Conservation (phyloP, 2,888 invertebrate species). For the Endomychus coccineus region DNA sequence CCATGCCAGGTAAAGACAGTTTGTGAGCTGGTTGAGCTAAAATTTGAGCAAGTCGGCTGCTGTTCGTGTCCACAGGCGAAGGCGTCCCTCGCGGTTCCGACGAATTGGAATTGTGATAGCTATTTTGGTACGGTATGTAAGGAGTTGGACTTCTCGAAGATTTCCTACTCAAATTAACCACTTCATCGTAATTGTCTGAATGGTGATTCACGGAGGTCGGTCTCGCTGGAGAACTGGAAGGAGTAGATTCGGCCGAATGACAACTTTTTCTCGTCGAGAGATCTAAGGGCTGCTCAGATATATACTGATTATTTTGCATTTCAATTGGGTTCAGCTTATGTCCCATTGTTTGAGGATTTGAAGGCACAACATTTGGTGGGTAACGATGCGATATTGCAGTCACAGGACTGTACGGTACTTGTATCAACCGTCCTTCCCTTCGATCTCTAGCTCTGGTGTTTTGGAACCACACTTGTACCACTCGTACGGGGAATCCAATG, state of each 20-base stretch:
- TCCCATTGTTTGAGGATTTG: conserved; percentile 6
- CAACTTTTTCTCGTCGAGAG: conserved; percentile 74
- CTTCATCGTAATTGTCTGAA: conserved; percentile 61
- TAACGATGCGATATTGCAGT: conserved; percentile 19
- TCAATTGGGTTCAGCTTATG: not conserved
- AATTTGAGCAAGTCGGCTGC: conserved; percentile 45
- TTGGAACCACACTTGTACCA: conserved; percentile 95
- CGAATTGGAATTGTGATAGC: conserved; percentile 56
- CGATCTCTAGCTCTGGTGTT: conserved; percentile 87
- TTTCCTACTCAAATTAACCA: conserved; percentile 70
- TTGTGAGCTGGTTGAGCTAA: conserved; percentile 44
- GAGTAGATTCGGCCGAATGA: conserved; percentile 51
- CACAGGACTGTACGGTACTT: conserved; percentile 44
- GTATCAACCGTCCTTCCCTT: conserved; percentile 53
- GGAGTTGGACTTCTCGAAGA: conserved; percentile 56
- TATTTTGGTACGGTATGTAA: conserved; percentile 37
- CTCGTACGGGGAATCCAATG: conserved; percentile 67
- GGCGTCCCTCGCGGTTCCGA: conserved; percentile 43
- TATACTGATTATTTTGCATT: conserved; percentile 26
- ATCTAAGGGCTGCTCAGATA: conserved; percentile 77
- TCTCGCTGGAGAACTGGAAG: conserved; percentile 56
- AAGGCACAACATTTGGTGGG: conserved; percentile 18
- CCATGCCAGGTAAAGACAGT: conserved; percentile 40
- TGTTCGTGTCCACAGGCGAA: conserved; percentile 43
- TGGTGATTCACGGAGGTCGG: conserved; percentile 54